Evolutionary conservation across 2,113 vertebrate genomes (phyloP).

Genomic region (Lycaon pictus): DNA sequence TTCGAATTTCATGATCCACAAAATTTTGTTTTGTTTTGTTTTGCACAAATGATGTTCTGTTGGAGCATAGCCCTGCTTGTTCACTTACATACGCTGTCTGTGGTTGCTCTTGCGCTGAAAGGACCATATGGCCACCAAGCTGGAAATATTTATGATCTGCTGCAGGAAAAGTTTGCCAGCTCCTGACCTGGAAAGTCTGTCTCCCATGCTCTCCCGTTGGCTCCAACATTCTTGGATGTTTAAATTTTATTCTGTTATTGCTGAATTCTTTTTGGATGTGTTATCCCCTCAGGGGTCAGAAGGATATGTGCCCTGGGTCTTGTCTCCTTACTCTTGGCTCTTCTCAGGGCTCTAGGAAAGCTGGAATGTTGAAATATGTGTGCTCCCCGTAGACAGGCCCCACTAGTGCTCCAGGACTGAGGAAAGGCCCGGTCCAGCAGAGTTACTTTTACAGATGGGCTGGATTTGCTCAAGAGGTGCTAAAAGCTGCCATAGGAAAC

Average conservation of each 20-base stretch:
- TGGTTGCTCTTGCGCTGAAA: fast-evolving
- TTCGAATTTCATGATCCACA: neutral
- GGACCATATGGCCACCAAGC: fast-evolving
- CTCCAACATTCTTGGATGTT: no score
- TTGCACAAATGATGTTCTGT: neutral
- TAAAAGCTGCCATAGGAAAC: neutral
- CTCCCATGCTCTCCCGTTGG: neutral
- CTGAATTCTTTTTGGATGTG: neutral
- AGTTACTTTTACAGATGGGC: neutral
- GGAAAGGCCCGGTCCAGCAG: neutral
- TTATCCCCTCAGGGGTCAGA: neutral
- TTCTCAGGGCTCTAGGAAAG: neutral
- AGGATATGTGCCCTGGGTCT: neutral
- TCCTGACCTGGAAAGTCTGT: fast-evolving
- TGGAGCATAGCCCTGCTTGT: neutral
- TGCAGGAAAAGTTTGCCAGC: neutral
- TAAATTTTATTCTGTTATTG: neutral
- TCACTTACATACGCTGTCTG: fast-evolving
- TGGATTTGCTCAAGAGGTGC: neutral
- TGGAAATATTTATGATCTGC: neutral
- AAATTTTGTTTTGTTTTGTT: neutral
- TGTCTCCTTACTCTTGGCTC: neutral
- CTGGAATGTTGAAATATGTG: neutral
- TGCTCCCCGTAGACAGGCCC: neutral
- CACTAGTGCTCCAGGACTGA: fast-evolving